Percentiles rank a stretch among this genome's conserved stretches.
Conservation (phyloP, 64 coral and sea anemone genomes). For the Pocillopora verrucosa region DNA sequence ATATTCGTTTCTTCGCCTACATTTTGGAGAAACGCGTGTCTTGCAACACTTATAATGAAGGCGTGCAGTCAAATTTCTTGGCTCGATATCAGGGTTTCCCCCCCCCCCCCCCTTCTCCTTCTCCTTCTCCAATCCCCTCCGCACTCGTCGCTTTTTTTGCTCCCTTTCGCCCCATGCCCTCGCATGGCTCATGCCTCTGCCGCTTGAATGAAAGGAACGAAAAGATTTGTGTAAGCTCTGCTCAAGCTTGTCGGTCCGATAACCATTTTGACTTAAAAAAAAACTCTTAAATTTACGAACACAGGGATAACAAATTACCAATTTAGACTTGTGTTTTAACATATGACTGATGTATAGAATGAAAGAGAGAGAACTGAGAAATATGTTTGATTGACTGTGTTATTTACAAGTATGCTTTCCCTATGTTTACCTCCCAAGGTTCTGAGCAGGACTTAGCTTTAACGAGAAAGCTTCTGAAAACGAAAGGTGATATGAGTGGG, state of each 20-base stretch:
- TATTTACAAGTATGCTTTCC: neutral
- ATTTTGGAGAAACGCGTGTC: neutral
- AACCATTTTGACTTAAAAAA: neutral
- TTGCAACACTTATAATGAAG: neutral
- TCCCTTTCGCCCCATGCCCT: neutral
- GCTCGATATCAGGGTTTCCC: no score
- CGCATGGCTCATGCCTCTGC: neutral
- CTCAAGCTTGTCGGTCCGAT: neutral
- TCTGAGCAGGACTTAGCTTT: constrained; percentile 88
- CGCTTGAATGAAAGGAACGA: neutral
- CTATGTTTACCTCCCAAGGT: constrained; percentile 28
- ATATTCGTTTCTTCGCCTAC: neutral
- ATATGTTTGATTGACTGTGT: neutral
- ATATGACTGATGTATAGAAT: neutral
- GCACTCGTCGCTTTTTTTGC: neutral
- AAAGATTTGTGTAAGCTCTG: neutral
- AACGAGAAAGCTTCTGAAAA: constrained; percentile 83
- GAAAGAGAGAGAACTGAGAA: neutral
- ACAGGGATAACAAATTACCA: neutral
- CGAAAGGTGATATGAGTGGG: constrained; percentile 87
- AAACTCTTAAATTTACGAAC: neutral
- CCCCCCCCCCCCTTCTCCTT: no score
- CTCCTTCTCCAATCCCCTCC: neutral
- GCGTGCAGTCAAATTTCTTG: no score
- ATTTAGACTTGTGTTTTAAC: neutral